Base-by-base conservation (phyloP, 2,888 invertebrate species). In the Aradus depressus region DNA sequence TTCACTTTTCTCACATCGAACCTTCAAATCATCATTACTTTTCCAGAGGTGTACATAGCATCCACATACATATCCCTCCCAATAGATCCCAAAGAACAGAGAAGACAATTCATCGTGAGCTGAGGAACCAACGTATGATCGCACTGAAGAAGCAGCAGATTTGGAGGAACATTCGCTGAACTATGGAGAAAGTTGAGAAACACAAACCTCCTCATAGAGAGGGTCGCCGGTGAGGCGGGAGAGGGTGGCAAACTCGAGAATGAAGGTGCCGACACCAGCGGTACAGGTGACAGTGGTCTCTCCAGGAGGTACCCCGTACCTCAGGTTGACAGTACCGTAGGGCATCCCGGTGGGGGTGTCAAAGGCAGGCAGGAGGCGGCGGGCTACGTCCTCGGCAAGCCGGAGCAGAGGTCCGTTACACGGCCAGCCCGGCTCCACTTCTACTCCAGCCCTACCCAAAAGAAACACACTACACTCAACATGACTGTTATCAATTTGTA, bases 211-310 rank as follows among this genome's bases (percentile, higher is more conserved):
- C 73, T 98, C 96, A 72, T 92, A 98, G 26, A 93, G 72, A 0
- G 91, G 85, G 71, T 92, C 88, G 3, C 95, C 96, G 5, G 96
- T 96, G 1, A 97, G 75, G 54, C 92, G 75, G 61, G 91, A 91
- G 5, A 97, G 71, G 0, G 96, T 82, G 1, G 93, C 96, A 73
- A 98, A 97, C 69, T 98, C 98, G 14, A 99, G 73, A 32, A 98
- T 79, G 67, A 90, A 97, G 2, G 98, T 98, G 1, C 96, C 96
- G 34, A 97, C 90, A 1, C 97, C 95, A 12, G 98, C 98, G 0
- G 97, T 96, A 65, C 97, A 97, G 0, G 97, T 98, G 1, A 98
- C 79, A 31, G 91, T 83, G 0, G 98, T 98, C 70, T 99, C 98
- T 6, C 88, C 90, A 26, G 77, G 75, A 0, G 97, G 97, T 1